phyloP scores from a whole-genome alignment of 2,797 vertebrate genomes.

The Megaceryle alcyon region DNA sequence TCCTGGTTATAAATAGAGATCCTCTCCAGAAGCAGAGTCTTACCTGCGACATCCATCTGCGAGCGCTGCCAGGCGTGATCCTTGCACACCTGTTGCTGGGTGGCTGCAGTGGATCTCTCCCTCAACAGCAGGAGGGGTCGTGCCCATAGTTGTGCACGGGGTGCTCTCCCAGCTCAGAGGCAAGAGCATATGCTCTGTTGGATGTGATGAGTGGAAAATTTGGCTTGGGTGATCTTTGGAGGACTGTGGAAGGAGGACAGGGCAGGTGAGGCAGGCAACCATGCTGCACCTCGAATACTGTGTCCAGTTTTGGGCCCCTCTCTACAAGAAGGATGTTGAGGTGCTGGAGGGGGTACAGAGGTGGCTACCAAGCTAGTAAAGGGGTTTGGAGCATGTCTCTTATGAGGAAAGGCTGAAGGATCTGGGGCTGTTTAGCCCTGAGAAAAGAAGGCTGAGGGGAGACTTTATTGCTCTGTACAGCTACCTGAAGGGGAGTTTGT shows the following conservation, averaged over 20 bases:
- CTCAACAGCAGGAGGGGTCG: not conserved
- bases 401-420: too few relatives aligned
- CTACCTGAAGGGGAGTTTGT: too few relatives aligned
- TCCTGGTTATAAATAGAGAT: conserved; percentile 62
- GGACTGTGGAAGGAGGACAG: not conserved
- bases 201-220: not conserved
- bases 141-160: accelerated
- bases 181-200: accelerated
- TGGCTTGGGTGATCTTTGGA: not conserved
- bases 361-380: too few relatives aligned
- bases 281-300: too few relatives aligned
- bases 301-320: too few relatives aligned
- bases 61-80: not conserved
- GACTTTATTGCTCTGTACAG: too few relatives aligned
- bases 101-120: not conserved
- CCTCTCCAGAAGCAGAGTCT: conserved; percentile 50
- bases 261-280: not conserved
- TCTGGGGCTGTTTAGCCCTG: too few relatives aligned
- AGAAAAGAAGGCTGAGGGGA: too few relatives aligned
- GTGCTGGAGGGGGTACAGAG: too few relatives aligned
- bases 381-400: too few relatives aligned
- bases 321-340: too few relatives aligned
- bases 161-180: not conserved
- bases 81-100: not conserved
- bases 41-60: conserved; percentile 43